phyloP scores from a whole-genome alignment of 1,140 invertebrate genomes.

The Plutomurus gul region DNA sequence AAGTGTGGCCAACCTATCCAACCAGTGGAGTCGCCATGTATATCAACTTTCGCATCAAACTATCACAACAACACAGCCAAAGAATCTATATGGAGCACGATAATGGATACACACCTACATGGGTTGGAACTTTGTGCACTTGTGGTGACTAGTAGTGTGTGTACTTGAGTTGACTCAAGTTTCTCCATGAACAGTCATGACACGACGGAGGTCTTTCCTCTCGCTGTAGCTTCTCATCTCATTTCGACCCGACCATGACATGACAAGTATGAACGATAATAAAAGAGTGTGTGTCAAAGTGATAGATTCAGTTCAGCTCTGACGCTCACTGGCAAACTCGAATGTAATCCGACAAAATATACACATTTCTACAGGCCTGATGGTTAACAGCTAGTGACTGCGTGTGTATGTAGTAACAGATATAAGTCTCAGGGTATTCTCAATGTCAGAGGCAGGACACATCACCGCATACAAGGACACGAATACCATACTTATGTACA shows the following conservation, averaged over 20 bases:
- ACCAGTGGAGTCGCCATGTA: too few species aligned
- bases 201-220: neutral
- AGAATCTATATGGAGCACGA: too few species aligned
- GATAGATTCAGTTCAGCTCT: constrained; percentile 26
- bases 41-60: too few species aligned
- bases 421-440: too few species aligned
- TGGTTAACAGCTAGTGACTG: too few species aligned
- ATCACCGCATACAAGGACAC: too few species aligned
- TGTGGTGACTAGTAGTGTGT: neutral
- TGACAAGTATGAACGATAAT: constrained; percentile 29
- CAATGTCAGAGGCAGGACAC: too few species aligned
- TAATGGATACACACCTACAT: neutral
- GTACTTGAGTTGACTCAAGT: neutral
- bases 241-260: constrained; percentile 9
- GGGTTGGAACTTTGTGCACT: neutral
- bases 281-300: constrained; percentile 27
- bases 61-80: too few species aligned
- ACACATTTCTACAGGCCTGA: too few species aligned
- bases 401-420: too few species aligned
- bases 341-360: constrained; percentile 17
- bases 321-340: constrained; percentile 7
- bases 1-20: too few species aligned
- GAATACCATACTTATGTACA: too few species aligned
- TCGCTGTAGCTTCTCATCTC: neutral
- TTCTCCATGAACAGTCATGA: constrained; percentile 14